Evolutionary conservation across 2,113 vertebrate species (phyloP).

Genomic region (Oryzias curvinotus): DNA sequence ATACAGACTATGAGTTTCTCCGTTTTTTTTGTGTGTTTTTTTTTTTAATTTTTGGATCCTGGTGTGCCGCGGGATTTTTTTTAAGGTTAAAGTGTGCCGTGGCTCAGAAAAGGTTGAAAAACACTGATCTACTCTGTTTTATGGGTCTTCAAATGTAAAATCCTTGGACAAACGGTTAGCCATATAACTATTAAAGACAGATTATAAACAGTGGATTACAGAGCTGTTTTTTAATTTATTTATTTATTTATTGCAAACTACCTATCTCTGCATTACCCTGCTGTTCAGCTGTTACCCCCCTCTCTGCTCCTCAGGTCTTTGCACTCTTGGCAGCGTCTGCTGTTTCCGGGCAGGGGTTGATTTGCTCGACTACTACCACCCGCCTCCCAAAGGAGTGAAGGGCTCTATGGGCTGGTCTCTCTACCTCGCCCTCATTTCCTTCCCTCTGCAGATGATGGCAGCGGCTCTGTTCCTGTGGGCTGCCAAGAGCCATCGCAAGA

Average conservation of each 20-base stretch:
- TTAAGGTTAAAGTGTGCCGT: too few relatives aligned
- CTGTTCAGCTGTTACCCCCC: neutral
- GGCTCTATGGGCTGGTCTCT: conserved; percentile 93
- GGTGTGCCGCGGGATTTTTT: too few relatives aligned
- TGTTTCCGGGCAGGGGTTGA: conserved; percentile 88
- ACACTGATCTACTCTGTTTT: too few relatives aligned
- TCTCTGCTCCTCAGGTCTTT: conserved; percentile 79
- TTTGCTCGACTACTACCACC: conserved; percentile 80
- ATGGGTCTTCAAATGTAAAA: too few relatives aligned
- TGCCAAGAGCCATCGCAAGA: conserved; percentile 88
- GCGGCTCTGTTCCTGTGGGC: conserved; percentile 96
- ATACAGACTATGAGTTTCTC: too few relatives aligned
- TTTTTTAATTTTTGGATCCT: too few relatives aligned
- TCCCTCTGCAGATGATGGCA: conserved; percentile 95
- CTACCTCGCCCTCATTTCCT: conserved; percentile 93
- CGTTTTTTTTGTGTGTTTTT: too few relatives aligned
- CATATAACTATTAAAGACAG: neutral
- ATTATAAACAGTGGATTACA: neutral
- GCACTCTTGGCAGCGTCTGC: conserved; percentile 86
- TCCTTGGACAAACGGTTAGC: neutral
- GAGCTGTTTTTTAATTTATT: neutral
- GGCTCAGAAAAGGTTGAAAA: too few relatives aligned
- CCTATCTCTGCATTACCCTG: neutral
- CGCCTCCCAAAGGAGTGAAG: conserved; percentile 69
- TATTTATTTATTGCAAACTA: too few relatives aligned